phyloP scores from a whole-genome alignment of 2,113 vertebrate species.

The pig (Sus scrofa) region T2T-Sscrofa CM000824.6:79071501-79072000 shows the following conservation, averaged over 20 bases:
- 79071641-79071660: constrained; percentile 44
- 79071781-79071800: constrained; percentile 8
- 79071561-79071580: not conserved
- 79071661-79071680: constrained; percentile 12
- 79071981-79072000: not conserved
- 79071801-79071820: not conserved
- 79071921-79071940: not conserved
- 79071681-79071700: constrained; percentile 68
- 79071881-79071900: not conserved
- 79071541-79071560: not conserved
- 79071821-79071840: not conserved
- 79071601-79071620: not conserved
- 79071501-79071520: not conserved
- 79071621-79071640: constrained; percentile 69
- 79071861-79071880: not conserved
- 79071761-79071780: constrained; percentile 58
- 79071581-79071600: not conserved
- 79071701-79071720: not conserved
- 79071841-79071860: not conserved
- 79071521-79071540: not conserved
- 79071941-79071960: not conserved
- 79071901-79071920: not conserved
- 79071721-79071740: not conserved
- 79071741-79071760: constrained; percentile 50
- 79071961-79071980: not conserved